Evolutionary conservation across 2,888 invertebrate species (phyloP).

Genomic region (Heliothis peltigera): DNA sequence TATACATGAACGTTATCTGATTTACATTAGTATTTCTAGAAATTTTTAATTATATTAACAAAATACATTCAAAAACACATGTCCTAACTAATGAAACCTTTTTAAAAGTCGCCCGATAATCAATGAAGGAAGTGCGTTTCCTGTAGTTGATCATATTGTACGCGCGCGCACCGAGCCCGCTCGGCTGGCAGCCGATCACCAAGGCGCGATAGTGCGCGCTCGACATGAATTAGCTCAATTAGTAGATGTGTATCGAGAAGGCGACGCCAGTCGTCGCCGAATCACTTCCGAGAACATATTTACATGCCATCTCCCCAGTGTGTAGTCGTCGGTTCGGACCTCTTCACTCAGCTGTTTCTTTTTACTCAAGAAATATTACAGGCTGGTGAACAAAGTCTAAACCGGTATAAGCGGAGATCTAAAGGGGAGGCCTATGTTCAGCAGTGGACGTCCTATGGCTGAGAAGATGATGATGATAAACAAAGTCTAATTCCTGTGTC

Average conservation of each 20-base stretch:
- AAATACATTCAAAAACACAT: not conserved
- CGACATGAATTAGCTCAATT: conserved; percentile 49
- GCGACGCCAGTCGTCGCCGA: not conserved
- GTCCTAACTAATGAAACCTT: conserved; percentile 21
- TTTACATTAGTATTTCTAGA: not conserved
- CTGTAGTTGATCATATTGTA: conserved; percentile 34
- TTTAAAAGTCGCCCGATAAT: conserved; percentile 17
- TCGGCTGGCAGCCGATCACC: conserved; percentile 35
- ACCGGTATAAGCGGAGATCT: too few species aligned
- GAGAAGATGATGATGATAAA: too few species aligned
- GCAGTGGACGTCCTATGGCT: too few species aligned
- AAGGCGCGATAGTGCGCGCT: conserved; percentile 21
- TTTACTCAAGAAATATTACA: too few species aligned
- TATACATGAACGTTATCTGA: not conserved
- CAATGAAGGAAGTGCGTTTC: conserved; percentile 47
- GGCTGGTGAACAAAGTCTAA: too few species aligned
- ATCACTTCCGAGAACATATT: too few species aligned
- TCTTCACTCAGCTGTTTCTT: too few species aligned
- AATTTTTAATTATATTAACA: not conserved
- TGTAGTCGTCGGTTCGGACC: too few species aligned
- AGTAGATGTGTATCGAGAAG: conserved; percentile 46
- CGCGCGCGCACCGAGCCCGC: conserved; percentile 14
- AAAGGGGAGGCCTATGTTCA: too few species aligned
- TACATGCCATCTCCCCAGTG: too few species aligned
- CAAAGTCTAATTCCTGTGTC: too few species aligned